Percentiles rank a stretch among this genome's conserved stretches.
phyloP scores from a whole-genome alignment of 2,113 vertebrate species.

The Elephantulus edwardii region DNA sequence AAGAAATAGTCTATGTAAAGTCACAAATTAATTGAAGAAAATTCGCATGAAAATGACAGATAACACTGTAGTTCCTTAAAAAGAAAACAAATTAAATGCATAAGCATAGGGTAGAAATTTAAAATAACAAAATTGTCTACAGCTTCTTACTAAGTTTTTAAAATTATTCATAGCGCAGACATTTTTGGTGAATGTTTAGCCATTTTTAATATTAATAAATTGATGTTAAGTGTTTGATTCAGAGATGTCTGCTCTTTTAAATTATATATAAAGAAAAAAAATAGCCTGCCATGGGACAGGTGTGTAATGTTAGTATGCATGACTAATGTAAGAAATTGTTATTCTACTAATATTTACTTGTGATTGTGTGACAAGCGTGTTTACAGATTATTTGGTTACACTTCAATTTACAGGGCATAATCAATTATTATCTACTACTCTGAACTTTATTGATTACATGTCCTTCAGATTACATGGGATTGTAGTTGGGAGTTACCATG shows the following conservation, averaged over 20 bases:
- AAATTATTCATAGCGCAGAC: conserved; percentile 95
- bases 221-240: conserved; percentile 95
- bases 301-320: conserved; percentile 97
- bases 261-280: conserved; percentile 86
- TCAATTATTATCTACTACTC: conserved; percentile 87
- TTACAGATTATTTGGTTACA: conserved; percentile 94
- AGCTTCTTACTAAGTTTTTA: conserved; percentile 90
- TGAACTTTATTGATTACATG: conserved; percentile 82
- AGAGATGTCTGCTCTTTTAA: conserved; percentile 90
- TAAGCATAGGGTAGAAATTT: conserved; percentile 89
- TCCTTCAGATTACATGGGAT: conserved; percentile 82
- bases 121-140: conserved; percentile 89
- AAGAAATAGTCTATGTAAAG: conserved; percentile 93
- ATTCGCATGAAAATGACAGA: conserved; percentile 90
- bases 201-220: conserved; percentile 96
- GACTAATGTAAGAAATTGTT: conserved; percentile 95
- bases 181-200: conserved; percentile 96
- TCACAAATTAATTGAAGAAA: conserved; percentile 92
- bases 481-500: conserved; percentile 84
- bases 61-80: conserved; percentile 88
- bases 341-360: conserved; percentile 96
- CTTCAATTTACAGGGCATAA: conserved; percentile 90
- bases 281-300: conserved; percentile 85
- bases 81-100: conserved; percentile 79
- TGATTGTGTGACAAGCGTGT: conserved; percentile 97